Evolutionary conservation across 1,140 invertebrate species (phyloP).

Genomic region (Papilio machaon): DNA sequence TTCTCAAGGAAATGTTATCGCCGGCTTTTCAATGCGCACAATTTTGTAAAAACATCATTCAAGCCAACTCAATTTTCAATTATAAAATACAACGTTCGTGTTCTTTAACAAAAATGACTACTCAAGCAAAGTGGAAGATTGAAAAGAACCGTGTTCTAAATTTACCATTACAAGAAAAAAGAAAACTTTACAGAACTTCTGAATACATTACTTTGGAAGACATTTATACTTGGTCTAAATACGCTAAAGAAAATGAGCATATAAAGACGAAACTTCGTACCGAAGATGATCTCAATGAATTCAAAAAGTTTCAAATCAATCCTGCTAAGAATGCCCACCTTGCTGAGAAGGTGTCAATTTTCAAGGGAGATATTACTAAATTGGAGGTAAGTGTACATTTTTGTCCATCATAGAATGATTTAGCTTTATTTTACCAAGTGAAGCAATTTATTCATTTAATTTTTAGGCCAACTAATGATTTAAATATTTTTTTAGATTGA

Average conservation of each 20-base stretch:
- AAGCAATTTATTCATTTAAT: neutral
- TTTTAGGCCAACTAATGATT: constrained; percentile 33
- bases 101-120: constrained; percentile 58
- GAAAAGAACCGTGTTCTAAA: constrained; percentile 61
- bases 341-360: constrained; percentile 86
- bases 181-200: constrained; percentile 58
- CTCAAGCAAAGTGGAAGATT: constrained; percentile 59
- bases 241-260: constrained; percentile 75
- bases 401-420: constrained; percentile 38
- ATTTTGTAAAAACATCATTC: constrained; percentile 39
- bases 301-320: constrained; percentile 72
- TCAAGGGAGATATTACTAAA: constrained; percentile 92
- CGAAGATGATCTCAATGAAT: constrained; percentile 68
- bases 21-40: constrained; percentile 29
- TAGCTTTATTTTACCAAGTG: constrained; percentile 20
- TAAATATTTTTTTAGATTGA: constrained; percentile 84
- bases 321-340: constrained; percentile 75
- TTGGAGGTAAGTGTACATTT: constrained; percentile 83
- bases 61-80: constrained; percentile 16
- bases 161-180: constrained; percentile 64
- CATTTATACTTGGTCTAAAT: constrained; percentile 85
- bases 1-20: constrained; percentile 34
- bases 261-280: constrained; percentile 59
- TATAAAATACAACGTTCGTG: constrained; percentile 39
- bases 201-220: constrained; percentile 59